A percentile compares a stretch with the other conserved stretches of the same genome.
phyloP scores from a whole-genome alignment of 2,888 invertebrate species.

The Sympetrum striolatum region DNA sequence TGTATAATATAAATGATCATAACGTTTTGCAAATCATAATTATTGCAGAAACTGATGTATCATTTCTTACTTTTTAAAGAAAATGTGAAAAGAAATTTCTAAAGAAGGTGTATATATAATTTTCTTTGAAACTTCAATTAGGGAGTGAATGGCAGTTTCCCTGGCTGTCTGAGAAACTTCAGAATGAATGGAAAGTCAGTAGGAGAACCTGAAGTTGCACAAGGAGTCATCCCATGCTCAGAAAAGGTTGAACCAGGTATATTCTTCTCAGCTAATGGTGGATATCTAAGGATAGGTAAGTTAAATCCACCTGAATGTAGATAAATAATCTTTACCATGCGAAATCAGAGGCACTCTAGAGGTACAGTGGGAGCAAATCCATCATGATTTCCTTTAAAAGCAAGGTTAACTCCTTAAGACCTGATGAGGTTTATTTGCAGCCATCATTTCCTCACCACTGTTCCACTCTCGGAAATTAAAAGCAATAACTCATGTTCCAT shows the following conservation, averaged over 20 bases:
- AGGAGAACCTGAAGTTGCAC: conserved; percentile 65
- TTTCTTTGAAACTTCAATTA: conserved; percentile 52
- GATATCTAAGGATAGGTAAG: conserved; percentile 57
- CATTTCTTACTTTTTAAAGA: conserved; percentile 53
- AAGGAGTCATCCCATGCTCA: conserved; percentile 79
- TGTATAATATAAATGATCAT: neutral
- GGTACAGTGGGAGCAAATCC: too few relatives aligned
- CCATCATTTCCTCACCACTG: too few relatives aligned
- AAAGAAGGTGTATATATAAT: neutral
- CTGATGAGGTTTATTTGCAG: too few relatives aligned
- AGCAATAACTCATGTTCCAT: too few relatives aligned
- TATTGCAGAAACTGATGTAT: too few relatives aligned
- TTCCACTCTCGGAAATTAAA: too few relatives aligned
- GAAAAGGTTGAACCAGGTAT: conserved; percentile 80
- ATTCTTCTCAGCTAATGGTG: conserved; percentile 82
- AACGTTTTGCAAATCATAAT: neutral
- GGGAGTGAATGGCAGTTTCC: conserved; percentile 73
- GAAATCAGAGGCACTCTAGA: too few relatives aligned
- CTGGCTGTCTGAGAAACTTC: conserved; percentile 83
- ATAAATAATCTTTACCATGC: neutral
- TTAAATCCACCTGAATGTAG: neutral
- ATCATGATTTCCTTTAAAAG: too few relatives aligned
- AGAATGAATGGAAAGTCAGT: conserved; percentile 73
- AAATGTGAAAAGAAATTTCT: conserved; percentile 44
- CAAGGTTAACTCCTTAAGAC: too few relatives aligned